These are phyloP conservation scores for Microplitis demolitor DNA, from an alignment of 1,140 invertebrate genomes.

Conservation along the genomic window DNA sequence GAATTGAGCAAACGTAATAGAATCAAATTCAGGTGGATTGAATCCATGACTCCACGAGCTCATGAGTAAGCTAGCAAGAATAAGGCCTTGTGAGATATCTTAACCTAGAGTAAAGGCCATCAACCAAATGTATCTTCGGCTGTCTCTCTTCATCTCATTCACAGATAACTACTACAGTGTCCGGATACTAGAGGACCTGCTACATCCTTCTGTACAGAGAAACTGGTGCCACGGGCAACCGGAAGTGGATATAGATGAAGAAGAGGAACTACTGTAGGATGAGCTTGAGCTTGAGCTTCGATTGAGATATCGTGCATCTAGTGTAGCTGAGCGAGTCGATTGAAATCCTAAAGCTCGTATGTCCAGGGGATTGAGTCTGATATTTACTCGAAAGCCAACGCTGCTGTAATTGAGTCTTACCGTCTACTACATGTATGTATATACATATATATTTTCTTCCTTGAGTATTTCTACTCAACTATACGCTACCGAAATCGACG, in stretches of 20 bases:
- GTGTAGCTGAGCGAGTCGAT: neutral
- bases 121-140: neutral
- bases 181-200: neutral
- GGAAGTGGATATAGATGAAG: neutral
- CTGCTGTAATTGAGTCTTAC: conserved; percentile 9
- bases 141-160: neutral
- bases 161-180: no score
- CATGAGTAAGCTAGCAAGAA: no score
- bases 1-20: conserved; percentile 26
- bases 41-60: conserved; percentile 1
- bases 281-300: neutral
- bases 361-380: neutral
- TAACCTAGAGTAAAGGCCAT: neutral
- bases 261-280: neutral
- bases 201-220: neutral
- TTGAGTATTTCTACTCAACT: neutral
- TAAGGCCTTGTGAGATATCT: neutral
- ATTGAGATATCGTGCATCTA: neutral
- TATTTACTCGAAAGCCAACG: conserved; percentile 11
- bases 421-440: neutral
- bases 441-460: neutral
- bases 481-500: neutral
- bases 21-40: conserved; percentile 42
- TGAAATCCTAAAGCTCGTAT: neutral
- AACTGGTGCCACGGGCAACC: neutral